phyloP scores from a whole-genome alignment of 2,888 invertebrate genomes.

The Epinotia nisella region DNA sequence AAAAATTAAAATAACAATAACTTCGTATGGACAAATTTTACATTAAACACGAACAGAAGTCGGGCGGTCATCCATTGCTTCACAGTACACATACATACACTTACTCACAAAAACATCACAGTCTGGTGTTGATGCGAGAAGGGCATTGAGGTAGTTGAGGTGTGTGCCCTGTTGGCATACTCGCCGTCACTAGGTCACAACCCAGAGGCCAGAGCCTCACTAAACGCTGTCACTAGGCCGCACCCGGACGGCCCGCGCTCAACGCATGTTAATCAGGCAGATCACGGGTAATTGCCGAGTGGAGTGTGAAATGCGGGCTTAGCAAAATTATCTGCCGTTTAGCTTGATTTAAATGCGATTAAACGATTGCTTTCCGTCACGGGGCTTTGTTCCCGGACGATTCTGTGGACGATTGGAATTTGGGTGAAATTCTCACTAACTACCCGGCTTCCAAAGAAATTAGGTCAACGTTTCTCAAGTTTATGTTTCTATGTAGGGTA shows the following conservation, averaged over 20 bases:
- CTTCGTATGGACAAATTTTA: too few relatives aligned
- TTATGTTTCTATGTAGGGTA: too few relatives aligned
- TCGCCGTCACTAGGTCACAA: neutral
- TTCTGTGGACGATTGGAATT: slow-evolving; percentile 8
- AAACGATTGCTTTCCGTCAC: slow-evolving; percentile 45
- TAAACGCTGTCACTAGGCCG: slow-evolving; percentile 25
- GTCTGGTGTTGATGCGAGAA: too few relatives aligned
- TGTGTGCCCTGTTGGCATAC: too few relatives aligned
- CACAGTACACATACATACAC: too few relatives aligned
- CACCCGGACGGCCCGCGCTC: slow-evolving; percentile 12
- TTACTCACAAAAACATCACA: too few relatives aligned
- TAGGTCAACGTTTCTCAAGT: too few relatives aligned
- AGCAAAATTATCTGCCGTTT: slow-evolving; percentile 78
- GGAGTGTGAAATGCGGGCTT: slow-evolving; percentile 59
- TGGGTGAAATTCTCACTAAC: neutral
- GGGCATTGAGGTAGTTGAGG: too few relatives aligned
- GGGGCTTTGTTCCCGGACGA: neutral
- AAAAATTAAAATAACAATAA: too few relatives aligned
- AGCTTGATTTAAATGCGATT: slow-evolving; percentile 67
- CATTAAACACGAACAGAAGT: too few relatives aligned
- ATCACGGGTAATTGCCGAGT: slow-evolving; percentile 75
- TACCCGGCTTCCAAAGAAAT: too few relatives aligned
- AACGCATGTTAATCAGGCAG: slow-evolving; percentile 47
- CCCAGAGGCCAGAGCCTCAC: neutral
- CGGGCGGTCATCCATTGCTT: too few relatives aligned